These are phyloP conservation scores for Psammodynastes pulverulentus DNA, from an alignment of 2,113 vertebrate genomes.

Conservation along the genomic window DNA sequence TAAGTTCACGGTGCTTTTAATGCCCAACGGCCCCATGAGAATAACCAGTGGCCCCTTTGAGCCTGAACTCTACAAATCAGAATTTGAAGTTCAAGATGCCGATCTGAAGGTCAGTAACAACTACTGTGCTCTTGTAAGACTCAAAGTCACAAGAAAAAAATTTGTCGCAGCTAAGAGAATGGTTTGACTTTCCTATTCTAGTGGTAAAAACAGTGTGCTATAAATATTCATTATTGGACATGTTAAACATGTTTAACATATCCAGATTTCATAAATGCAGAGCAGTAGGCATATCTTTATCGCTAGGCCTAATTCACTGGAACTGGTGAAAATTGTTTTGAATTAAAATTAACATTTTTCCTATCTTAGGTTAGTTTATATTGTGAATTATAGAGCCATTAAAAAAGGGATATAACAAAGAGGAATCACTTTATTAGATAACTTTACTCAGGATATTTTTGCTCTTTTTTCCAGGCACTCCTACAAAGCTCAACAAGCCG, in stretches of 20 bases:
- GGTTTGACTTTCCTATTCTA: not conserved
- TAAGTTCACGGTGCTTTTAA: slow-evolving; percentile 96
- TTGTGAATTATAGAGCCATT: not conserved
- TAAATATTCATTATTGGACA: not conserved
- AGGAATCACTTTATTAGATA: fast-evolving
- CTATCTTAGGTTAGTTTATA: not conserved
- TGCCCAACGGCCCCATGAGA: slow-evolving; percentile 95
- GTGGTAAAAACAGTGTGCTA: too few relatives aligned
- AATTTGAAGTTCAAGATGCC: slow-evolving; percentile 89
- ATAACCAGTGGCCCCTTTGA: slow-evolving; percentile 93
- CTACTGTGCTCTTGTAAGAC: not conserved
- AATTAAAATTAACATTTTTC: not conserved
- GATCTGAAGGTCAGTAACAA: slow-evolving; percentile 86
- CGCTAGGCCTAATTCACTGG: not conserved
- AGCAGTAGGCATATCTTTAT: not conserved
- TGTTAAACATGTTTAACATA: not conserved
- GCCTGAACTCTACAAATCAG: slow-evolving; percentile 90
- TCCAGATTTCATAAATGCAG: not conserved
- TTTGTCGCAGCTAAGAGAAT: not conserved
- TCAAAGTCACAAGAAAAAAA: not conserved
- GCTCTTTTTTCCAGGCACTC: slow-evolving; percentile 74
- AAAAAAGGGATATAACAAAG: not conserved
- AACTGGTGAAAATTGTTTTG: not conserved
- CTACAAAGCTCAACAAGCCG: slow-evolving; percentile 95
- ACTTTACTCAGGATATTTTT: not conserved